phyloP scores from a whole-genome alignment of 2,888 invertebrate species.

The Mystacides longicornis region DNA sequence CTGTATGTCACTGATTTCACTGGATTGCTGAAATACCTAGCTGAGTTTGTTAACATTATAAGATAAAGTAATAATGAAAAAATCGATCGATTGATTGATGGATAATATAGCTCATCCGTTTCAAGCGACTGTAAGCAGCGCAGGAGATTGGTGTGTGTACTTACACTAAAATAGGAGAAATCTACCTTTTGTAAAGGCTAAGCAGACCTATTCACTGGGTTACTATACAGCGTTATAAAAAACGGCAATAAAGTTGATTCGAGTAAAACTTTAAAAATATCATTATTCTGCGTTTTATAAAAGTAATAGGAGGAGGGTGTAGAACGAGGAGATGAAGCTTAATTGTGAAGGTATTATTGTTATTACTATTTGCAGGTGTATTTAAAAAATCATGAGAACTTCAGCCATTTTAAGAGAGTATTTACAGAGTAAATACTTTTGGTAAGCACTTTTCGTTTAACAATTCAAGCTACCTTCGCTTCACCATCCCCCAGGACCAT shows the following conservation, averaged over 20 bases:
- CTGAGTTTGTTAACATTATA: too few relatives aligned
- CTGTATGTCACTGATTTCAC: too few relatives aligned
- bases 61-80: too few relatives aligned
- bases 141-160: too few relatives aligned
- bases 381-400: neutral
- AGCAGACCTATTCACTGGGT: neutral
- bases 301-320: neutral
- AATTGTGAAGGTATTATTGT: neutral
- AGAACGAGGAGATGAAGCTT: too few relatives aligned
- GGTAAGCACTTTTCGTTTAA: neutral
- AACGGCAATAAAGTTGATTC: neutral
- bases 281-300: neutral
- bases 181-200: too few relatives aligned
- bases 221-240: neutral
- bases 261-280: neutral
- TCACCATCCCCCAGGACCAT: neutral
- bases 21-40: too few relatives aligned
- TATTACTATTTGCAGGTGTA: neutral
- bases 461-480: neutral
- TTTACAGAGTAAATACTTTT: neutral
- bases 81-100: too few relatives aligned
- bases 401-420: neutral
- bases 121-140: too few relatives aligned
- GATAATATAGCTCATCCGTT: too few relatives aligned
- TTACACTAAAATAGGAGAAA: too few relatives aligned